Evolutionary conservation across 2,888 invertebrate genomes (phyloP), one percentile per base, ranked within the genome.

Genomic region (Escarpia spicata): DNA sequence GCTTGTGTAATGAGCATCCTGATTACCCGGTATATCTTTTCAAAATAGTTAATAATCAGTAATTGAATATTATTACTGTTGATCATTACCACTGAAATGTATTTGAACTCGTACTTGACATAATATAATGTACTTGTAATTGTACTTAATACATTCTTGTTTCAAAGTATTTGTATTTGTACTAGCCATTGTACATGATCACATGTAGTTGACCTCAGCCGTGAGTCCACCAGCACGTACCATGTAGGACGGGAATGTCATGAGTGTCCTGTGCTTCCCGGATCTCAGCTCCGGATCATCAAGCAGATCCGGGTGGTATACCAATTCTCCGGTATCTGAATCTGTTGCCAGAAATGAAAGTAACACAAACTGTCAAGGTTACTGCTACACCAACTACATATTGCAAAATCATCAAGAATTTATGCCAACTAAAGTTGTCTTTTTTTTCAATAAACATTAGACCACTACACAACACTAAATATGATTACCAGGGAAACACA

Each of bases 261-360:
- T 95, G 43, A 97, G 96, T 43, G 97, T 97, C 92, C 97, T 95
- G 94, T 97, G 97, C 93, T 97, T 97, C 43, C 97, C 97, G 91
- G 97, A 96, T 93, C 96, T 96, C 92, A 97, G 94, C 94, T 97
- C 97, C 0, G 99, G 99, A 97, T 99, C 99, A 96, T 99, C 99
- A 93, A 99, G 97, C 92, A 98, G 97, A 96, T 98, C 98, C 0
- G 99, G 98, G 95, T 98, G 98, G 96, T 99, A 99, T 10, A 93
- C 31, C 91, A 92, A 37, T 43, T 93, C 93, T 12, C 93, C 93
- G n/a, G 90, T 91, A 15, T 43, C 92, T 19, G 75, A 58, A 60
- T 75, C 60, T 89, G 89, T 26, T 75, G 26, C n/a, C 26, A n/a
- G n/a, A 75, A 75, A 75, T 75, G 75, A 75, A 26, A 75, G 75